A percentile compares a stretch with the other conserved stretches of the same genome.
Conservation (phyloP, 1,140 invertebrate species). For the Apis laboriosa region DNA sequence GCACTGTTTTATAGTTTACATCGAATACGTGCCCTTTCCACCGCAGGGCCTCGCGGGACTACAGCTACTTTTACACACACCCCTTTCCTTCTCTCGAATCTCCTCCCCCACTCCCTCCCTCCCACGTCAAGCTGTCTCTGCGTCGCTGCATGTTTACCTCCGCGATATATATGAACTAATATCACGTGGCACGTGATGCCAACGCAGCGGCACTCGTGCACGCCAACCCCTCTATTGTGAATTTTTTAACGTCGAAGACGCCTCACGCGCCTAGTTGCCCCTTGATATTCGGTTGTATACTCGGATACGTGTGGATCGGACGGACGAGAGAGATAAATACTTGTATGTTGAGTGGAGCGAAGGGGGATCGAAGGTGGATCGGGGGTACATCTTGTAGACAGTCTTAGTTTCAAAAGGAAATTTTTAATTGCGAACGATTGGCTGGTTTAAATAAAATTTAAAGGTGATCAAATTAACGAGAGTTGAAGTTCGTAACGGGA, state of each 20-base stretch:
- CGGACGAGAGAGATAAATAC: too few species aligned
- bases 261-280: background rate
- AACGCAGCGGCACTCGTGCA: conserved; percentile 45
- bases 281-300: background rate
- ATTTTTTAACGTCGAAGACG: conserved; percentile 29
- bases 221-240: conserved; percentile 19
- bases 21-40: conserved; percentile 70
- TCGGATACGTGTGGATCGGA: too few species aligned
- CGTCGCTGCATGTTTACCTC: conserved; percentile 63
- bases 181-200: conserved; percentile 66
- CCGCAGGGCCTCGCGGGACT: conserved; percentile 45
- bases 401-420: too few species aligned
- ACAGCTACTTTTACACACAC: conserved; percentile 50
- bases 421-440: too few species aligned
- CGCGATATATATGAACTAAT: conserved; percentile 71
- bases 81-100: background rate
- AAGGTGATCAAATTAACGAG: too few species aligned
- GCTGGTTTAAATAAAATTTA: too few species aligned
- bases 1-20: conserved; percentile 71
- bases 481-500: too few species aligned
- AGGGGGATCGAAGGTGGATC: too few species aligned
- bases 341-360: too few species aligned
- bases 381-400: too few species aligned
- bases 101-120: background rate
- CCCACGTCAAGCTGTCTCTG: conserved; percentile 7